Percentiles rank a stretch among this genome's conserved stretches.
These are phyloP conservation scores for Dusona sp. DNA, from an alignment of 2,888 invertebrate genomes.

Conservation along the genomic window DNA sequence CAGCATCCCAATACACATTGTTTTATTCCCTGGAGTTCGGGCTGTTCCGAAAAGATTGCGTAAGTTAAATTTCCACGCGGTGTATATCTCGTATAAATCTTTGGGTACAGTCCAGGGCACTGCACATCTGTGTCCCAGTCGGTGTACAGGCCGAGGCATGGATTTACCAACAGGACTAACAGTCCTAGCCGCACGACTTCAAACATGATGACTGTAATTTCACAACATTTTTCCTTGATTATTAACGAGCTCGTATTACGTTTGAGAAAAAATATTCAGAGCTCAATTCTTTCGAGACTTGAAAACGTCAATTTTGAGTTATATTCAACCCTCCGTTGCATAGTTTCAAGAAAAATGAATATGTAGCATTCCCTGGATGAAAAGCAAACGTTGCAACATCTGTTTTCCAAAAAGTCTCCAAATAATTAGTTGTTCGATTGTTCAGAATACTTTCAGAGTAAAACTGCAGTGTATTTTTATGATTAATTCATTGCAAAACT, in stretches of 20 bases:
- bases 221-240: background rate
- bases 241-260: background rate
- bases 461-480: background rate
- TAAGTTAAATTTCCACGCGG: slow-evolving; percentile 86
- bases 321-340: too few relatives aligned
- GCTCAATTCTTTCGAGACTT: too few relatives aligned
- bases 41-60: slow-evolving; percentile 87
- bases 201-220: slow-evolving; percentile 70
- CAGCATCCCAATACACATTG: slow-evolving; percentile 90
- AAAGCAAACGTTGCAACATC: background rate
- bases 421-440: background rate
- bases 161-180: slow-evolving; percentile 75
- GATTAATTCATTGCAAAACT: background rate
- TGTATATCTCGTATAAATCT: slow-evolving; percentile 86
- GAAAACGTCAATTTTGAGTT: too few relatives aligned
- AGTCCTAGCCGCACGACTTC: slow-evolving; percentile 73
- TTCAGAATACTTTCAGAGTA: background rate
- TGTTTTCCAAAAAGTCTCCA: background rate
- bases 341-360: too few relatives aligned
- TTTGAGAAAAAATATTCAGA: background rate
- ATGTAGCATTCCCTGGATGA: background rate
- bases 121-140: slow-evolving; percentile 73
- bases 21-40: slow-evolving; percentile 86
- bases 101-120: slow-evolving; percentile 86
- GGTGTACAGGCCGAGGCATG: slow-evolving; percentile 74